Evolutionary conservation across 2,888 invertebrate genomes (phyloP).

Genomic region (Eilema caniola): DNA sequence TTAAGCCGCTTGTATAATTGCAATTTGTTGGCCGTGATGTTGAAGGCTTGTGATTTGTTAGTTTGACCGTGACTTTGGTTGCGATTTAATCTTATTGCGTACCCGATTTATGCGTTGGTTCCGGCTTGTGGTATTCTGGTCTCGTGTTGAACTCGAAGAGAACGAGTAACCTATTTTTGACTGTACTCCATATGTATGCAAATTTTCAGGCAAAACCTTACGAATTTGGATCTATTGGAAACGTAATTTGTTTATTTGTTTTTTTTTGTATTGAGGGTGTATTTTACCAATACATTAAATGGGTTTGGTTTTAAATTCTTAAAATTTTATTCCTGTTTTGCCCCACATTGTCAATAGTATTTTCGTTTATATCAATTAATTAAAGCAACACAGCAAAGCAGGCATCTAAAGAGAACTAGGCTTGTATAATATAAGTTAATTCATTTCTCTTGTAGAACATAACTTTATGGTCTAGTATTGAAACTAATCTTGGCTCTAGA

Average conservation of each 20-base stretch:
- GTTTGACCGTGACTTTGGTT: conserved; percentile 12
- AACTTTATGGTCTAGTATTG: conserved; percentile 28
- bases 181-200: too few relatives aligned
- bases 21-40: conserved; percentile 38
- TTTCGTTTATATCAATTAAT: not conserved
- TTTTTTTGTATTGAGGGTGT: too few relatives aligned
- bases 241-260: too few relatives aligned
- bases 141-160: too few relatives aligned
- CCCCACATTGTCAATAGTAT: not conserved
- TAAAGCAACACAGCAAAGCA: not conserved
- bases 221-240: too few relatives aligned
- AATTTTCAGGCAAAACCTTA: too few relatives aligned
- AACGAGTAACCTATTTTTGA: too few relatives aligned
- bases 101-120: not conserved
- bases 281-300: too few relatives aligned
- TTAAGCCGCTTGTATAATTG: conserved; percentile 48
- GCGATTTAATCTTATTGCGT: conserved; percentile 9
- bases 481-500: conserved; percentile 30
- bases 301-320: too few relatives aligned
- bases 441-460: conserved; percentile 37
- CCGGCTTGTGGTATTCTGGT: not conserved
- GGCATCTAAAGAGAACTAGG: not conserved
- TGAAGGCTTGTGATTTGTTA: conserved; percentile 12
- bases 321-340: not conserved
- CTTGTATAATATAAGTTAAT: conserved; percentile 29